A percentile compares a stretch with the other conserved stretches of the same genome.
Conservation (phyloP, 2,888 invertebrate genomes). For the Cryptocheilus praepositus region DNA sequence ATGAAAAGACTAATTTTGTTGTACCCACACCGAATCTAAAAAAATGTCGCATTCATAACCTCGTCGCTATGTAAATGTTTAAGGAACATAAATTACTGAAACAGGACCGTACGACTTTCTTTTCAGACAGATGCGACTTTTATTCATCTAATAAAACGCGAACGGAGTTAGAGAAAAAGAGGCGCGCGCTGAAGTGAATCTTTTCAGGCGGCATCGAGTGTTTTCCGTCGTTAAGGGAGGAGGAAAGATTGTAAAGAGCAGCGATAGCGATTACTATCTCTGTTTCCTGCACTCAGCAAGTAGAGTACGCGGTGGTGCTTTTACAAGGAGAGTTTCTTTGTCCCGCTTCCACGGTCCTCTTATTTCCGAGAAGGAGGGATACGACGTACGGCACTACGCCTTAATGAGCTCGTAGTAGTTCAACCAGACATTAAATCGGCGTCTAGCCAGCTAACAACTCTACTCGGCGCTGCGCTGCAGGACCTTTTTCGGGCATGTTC, state of each 20-base stretch:
- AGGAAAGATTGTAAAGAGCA: conserved; percentile 21
- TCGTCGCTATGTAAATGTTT: not conserved
- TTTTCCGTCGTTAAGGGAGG: conserved; percentile 48
- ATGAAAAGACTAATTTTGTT: too few relatives aligned
- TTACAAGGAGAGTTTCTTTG: conserved; percentile 48
- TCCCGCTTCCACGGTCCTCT: conserved; percentile 41
- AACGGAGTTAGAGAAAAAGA: conserved; percentile 16
- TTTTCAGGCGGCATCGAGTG: conserved; percentile 45
- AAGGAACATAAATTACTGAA: not conserved
- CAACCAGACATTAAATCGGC: conserved; percentile 58
- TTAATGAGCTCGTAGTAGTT: conserved; percentile 60
- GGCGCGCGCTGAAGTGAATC: conserved; percentile 40
- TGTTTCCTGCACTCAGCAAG: conserved; percentile 47
- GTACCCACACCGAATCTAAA: too few relatives aligned
- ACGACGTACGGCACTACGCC: conserved; percentile 46
- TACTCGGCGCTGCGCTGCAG: conserved; percentile 26
- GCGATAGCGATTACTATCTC: conserved; percentile 54
- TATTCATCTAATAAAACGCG: conserved; percentile 20
- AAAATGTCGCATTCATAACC: too few relatives aligned
- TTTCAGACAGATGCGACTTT: conserved; percentile 24
- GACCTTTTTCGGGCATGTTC: conserved; percentile 32
- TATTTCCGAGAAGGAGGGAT: conserved; percentile 39
- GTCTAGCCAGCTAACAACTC: conserved; percentile 51
- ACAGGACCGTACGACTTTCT: not conserved
- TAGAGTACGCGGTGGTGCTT: conserved; percentile 46